These are phyloP conservation scores for Melanotus villosus DNA, from an alignment of 2,888 invertebrate genomes.

Conservation along the genomic window DNA sequence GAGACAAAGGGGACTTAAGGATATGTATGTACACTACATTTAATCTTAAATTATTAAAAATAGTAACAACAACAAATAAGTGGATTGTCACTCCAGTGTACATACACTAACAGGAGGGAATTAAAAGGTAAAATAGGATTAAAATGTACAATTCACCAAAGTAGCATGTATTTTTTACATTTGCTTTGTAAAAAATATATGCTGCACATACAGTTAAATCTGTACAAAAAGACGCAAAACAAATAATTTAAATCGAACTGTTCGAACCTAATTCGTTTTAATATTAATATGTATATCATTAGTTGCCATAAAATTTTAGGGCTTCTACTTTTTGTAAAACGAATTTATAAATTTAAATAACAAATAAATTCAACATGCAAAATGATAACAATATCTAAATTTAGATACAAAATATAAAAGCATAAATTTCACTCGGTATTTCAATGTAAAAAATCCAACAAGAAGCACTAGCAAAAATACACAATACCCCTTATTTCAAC, in stretches of 20 bases:
- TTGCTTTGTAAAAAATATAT: constrained; percentile 45
- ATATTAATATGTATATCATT: too few species aligned
- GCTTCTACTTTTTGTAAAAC: too few species aligned
- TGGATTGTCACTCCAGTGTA: constrained; percentile 12
- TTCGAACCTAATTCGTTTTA: too few species aligned
- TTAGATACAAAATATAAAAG: too few species aligned
- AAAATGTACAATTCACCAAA: constrained; percentile 33
- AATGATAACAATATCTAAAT: too few species aligned
- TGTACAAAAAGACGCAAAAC: constrained; percentile 24
- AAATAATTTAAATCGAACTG: neutral
- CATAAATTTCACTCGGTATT: too few species aligned
- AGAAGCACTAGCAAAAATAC: too few species aligned
- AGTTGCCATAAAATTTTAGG: too few species aligned
- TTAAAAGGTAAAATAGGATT: constrained; percentile 13
- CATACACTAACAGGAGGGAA: constrained; percentile 28
- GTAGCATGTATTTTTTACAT: constrained; percentile 37
- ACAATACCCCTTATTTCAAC: too few species aligned
- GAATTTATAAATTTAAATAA: too few species aligned
- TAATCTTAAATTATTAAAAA: neutral
- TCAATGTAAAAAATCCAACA: too few species aligned
- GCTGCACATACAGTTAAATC: constrained; percentile 45
- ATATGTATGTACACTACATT: constrained; percentile 17
- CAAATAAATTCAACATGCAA: too few species aligned
- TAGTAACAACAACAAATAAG: neutral
- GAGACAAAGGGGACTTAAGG: constrained; percentile 18